Evolutionary conservation across 2,797 vertebrate genomes (phyloP), one percentile per base, ranked within the genome.

Genomic region (Strix occidentalis): DNA sequence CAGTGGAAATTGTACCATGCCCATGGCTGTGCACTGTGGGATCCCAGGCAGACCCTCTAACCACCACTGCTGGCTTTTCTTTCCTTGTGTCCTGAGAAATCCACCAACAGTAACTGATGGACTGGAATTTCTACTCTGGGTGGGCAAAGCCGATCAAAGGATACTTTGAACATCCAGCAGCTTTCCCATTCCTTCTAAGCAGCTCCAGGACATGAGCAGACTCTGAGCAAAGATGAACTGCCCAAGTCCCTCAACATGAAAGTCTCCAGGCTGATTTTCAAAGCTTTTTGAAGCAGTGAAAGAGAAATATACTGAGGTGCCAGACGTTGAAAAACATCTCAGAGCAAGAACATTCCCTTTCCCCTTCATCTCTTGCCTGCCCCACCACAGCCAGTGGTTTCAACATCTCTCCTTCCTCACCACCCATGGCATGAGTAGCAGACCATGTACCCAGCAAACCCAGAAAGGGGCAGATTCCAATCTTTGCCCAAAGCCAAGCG

Each of bases 11-110:
- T 2, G 0, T 33, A 18, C 13, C 13, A 11, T 11, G 3, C 4
- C 41, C 2, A 1, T 43, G 8, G 8, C 3, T 57, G 18, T 3
- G 8, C 28, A 2, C 6, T n/a, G n/a, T 1, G 3, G 24, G 57
- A 63, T 81, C 10, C 43, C 43, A 72, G 8, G 1, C 20, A 45
- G 57, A 66, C 6, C 16, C 5, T 54, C 50, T 71, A 41, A 53
- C 12, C 50, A 29, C 9, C 8, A 37, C 31, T 61, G 28, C 18
- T 31, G 28, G 4, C 6, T 84, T 63, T 78, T 84, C 65, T 58
- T 68, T 48, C 29, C 17, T 48, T 41, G 11, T 61, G 68, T 37
- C 54, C 69, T 69, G n/a, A 29, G 60, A 29, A 89, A 63, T 43
- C 9, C 37, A 51, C 11, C 20, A 68, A 13, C 8, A 31, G 12